A percentile compares a stretch with the other conserved stretches of the same genome.
Evolutionary conservation across 2,113 vertebrate genomes (phyloP).

Genomic region (Cnemophilus loriae): DNA sequence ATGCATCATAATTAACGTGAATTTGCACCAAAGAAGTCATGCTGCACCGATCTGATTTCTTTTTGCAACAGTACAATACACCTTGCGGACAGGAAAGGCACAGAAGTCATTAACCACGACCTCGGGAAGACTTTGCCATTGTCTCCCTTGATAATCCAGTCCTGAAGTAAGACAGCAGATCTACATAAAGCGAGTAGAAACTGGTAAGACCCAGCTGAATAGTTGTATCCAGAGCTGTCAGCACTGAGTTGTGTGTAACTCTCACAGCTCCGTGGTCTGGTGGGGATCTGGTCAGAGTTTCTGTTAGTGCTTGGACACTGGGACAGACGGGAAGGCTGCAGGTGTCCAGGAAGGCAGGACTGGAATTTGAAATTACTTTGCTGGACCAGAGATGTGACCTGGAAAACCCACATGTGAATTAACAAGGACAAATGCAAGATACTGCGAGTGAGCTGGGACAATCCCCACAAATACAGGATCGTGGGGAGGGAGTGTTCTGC

Average conservation of each 20-base stretch:
- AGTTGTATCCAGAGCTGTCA: not conserved
- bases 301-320: not conserved
- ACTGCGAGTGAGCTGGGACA: rapidly evolving
- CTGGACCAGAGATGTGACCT: not conserved
- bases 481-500: not conserved
- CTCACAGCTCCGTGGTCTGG: rapidly evolving
- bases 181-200: not conserved
- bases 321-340: conserved; percentile 10
- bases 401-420: not conserved
- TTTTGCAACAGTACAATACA: not conserved
- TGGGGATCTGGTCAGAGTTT: not conserved
- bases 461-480: not conserved
- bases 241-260: not conserved
- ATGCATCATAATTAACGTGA: not conserved
- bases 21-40: not conserved
- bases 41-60: not conserved
- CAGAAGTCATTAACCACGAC: not conserved
- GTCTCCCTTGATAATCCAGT: not conserved
- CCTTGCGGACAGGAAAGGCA: not conserved
- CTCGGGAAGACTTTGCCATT: not conserved
- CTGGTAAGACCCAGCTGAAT: not conserved
- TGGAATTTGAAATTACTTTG: not conserved
- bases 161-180: not conserved
- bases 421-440: not conserved
- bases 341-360: conserved; percentile 4